These are phyloP conservation scores for Stenotaenia linearis DNA, from an alignment of 2,888 invertebrate species.

Conservation along the genomic window DNA sequence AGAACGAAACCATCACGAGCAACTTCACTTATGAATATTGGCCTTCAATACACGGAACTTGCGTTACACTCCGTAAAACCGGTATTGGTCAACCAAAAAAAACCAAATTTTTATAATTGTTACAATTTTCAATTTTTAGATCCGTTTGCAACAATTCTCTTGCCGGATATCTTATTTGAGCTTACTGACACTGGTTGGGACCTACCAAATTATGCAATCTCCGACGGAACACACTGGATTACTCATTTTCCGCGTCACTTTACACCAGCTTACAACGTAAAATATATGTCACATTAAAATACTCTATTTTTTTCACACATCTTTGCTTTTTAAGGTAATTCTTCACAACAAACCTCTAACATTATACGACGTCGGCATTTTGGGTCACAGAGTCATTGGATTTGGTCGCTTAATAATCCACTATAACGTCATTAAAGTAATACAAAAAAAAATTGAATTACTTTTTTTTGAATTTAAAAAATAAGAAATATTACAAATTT, in stretches of 20 bases:
- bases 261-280: background rate
- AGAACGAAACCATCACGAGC: background rate
- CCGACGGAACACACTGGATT: background rate
- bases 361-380: background rate
- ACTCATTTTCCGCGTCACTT: no score
- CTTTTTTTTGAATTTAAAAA: background rate
- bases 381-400: background rate
- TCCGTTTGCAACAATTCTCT: background rate
- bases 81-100: background rate
- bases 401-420: background rate
- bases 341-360: background rate
- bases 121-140: no score
- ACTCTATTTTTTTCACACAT: background rate
- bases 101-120: no score
- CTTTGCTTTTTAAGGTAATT: background rate
- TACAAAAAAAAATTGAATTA: background rate
- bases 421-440: background rate
- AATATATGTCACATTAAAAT: background rate
- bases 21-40: background rate
- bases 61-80: background rate
- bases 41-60: background rate
- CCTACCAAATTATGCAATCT: background rate
- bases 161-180: background rate
- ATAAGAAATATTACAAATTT: background rate
- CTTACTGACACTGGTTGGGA: background rate